A percentile compares a stretch with the other conserved stretches of the same genome.
phyloP scores from a whole-genome alignment of 2,888 invertebrate genomes.

The Sycophila texana region DNA sequence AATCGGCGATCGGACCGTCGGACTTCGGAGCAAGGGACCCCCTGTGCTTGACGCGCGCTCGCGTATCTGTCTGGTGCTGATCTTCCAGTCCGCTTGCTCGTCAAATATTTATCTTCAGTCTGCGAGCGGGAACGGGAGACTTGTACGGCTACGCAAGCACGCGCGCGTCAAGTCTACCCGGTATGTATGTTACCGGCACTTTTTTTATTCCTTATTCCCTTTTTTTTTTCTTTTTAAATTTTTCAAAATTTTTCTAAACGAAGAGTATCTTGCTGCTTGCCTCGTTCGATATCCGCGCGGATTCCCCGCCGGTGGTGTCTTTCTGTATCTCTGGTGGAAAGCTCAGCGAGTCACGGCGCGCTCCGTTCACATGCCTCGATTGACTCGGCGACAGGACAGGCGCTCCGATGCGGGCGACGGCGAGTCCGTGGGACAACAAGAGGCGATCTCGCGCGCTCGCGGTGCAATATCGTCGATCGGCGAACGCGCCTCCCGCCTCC shows the following conservation, averaged over 20 bases:
- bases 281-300: too few species aligned
- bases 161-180: background rate
- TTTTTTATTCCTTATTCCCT: background rate
- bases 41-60: background rate
- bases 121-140: background rate
- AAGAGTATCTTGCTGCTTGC: background rate
- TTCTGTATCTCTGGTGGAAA: background rate
- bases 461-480: slow-evolving; percentile 1
- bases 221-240: background rate
- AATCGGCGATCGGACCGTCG: too few species aligned
- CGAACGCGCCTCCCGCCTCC: slow-evolving; percentile 45
- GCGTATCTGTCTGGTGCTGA: background rate
- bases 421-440: background rate
- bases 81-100: slow-evolving; percentile 14
- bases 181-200: background rate
- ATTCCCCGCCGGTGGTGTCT: too few species aligned
- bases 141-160: background rate
- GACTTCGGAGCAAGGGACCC: too few species aligned
- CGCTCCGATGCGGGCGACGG: background rate
- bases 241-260: background rate
- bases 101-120: slow-evolving; percentile 41
- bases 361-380: background rate
- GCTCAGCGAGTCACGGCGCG: background rate
- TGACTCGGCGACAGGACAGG: too few species aligned
- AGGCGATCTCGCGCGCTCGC: slow-evolving; percentile 1